These are phyloP conservation scores for Magallana angulata DNA, from an alignment of 1,140 invertebrate genomes.

Conservation along the genomic window DNA sequence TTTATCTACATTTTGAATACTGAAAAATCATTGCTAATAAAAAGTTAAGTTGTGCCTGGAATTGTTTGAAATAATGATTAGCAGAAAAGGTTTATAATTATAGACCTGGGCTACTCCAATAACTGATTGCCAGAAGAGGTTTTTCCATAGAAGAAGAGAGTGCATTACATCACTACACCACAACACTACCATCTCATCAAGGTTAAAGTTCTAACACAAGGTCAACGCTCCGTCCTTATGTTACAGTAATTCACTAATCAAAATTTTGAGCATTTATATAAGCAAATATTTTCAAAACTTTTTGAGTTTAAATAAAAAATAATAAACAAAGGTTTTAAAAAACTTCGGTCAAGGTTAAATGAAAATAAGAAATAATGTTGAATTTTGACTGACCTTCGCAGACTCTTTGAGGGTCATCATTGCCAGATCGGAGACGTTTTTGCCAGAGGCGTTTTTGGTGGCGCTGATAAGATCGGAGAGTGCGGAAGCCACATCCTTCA, in stretches of 20 bases:
- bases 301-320: too few relatives aligned
- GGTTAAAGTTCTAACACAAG: background rate
- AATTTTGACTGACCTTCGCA: conserved; percentile 90
- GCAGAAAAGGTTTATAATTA: too few relatives aligned
- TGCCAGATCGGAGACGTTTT: conserved; percentile 94
- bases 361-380: background rate
- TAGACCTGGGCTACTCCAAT: background rate
- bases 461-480: conserved; percentile 97
- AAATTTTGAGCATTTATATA: too few relatives aligned
- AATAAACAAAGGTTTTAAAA: too few relatives aligned
- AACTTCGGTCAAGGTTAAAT: too few relatives aligned
- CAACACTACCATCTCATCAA: background rate
- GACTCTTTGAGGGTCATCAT: conserved; percentile 98
- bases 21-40: too few relatives aligned
- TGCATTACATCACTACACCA: background rate
- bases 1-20: too few relatives aligned
- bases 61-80: too few relatives aligned
- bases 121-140: conserved; percentile 42
- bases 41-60: too few relatives aligned
- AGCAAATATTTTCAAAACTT: too few relatives aligned
- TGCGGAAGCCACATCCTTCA: conserved; percentile 98
- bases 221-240: too few relatives aligned
- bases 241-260: too few relatives aligned
- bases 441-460: conserved; percentile 97
- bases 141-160: conserved; percentile 50